Percentiles rank a stretch among this genome's conserved stretches.
Conservation (phyloP, 2,888 invertebrate species). For the Phytoseiulus persimilis region DNA sequence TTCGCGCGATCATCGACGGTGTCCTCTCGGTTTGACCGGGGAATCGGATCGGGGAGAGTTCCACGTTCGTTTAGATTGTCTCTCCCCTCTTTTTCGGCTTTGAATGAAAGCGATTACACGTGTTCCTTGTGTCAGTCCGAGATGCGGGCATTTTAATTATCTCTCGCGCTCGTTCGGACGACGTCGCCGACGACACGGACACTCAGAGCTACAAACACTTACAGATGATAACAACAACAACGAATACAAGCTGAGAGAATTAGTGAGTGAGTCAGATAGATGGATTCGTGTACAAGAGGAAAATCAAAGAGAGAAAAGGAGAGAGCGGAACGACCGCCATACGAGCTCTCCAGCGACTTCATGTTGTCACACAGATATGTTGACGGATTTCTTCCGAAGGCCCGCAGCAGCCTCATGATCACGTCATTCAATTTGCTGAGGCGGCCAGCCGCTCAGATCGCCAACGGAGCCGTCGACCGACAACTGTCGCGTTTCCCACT, state of each 20-base stretch:
- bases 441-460: slow-evolving; percentile 40
- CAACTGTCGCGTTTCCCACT: not conserved
- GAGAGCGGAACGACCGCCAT: slow-evolving; percentile 40
- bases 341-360: not conserved
- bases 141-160: slow-evolving; percentile 5
- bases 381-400: slow-evolving; percentile 44
- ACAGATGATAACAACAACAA: not conserved
- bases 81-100: not conserved
- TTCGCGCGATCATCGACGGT: not conserved
- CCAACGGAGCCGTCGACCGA: not conserved
- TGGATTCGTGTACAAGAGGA: slow-evolving; percentile 40
- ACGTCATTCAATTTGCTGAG: slow-evolving; percentile 47
- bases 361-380: slow-evolving; percentile 43
- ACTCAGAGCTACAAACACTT: slow-evolving; percentile 5
- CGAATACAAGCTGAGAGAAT: not conserved
- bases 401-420: slow-evolving; percentile 46
- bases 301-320: slow-evolving; percentile 40
- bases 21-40: not conserved
- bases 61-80: not conserved
- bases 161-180: not conserved
- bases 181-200: not conserved
- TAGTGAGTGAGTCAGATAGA: not conserved
- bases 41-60: too few species aligned
- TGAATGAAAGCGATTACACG: not conserved
- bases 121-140: not conserved